These are phyloP conservation scores for Phyllotreta cruciferae DNA, from an alignment of 2,888 invertebrate genomes.

Conservation along the genomic window DNA sequence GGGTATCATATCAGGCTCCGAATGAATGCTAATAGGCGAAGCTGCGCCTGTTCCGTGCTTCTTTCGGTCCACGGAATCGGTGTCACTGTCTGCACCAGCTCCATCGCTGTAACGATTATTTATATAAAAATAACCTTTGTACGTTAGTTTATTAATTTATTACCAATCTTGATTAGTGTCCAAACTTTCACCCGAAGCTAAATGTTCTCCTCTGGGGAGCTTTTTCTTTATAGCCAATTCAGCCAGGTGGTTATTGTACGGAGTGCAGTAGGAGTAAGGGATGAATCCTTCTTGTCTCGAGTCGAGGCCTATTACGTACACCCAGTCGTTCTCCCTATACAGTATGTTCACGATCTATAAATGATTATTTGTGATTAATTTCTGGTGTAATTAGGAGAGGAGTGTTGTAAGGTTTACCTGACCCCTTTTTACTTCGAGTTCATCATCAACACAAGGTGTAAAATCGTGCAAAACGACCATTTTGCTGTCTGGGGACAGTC, in stretches of 20 bases:
- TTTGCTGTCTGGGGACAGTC: slow-evolving; percentile 89
- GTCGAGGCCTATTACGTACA: slow-evolving; percentile 91
- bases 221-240: slow-evolving; percentile 88
- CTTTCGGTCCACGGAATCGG: slow-evolving; percentile 66
- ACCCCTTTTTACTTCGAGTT: slow-evolving; percentile 87
- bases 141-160: slow-evolving; percentile 9
- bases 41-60: slow-evolving; percentile 61
- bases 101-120: slow-evolving; percentile 48
- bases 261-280: slow-evolving; percentile 92
- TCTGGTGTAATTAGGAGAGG: neutral
- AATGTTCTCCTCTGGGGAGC: slow-evolving; percentile 72
- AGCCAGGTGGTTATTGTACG: slow-evolving; percentile 78
- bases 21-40: slow-evolving; percentile 62
- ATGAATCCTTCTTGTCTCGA: slow-evolving; percentile 93
- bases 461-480: slow-evolving; percentile 96
- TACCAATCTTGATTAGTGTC: slow-evolving; percentile 68
- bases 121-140: slow-evolving; percentile 8
- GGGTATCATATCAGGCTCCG: slow-evolving; percentile 70
- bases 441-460: slow-evolving; percentile 94
- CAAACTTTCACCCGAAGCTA: slow-evolving; percentile 65
- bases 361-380: neutral
- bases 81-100: slow-evolving; percentile 65
- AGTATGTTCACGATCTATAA: slow-evolving; percentile 85
- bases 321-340: slow-evolving; percentile 97
- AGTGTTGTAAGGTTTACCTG: slow-evolving; percentile 62